Evolutionary conservation across 2,888 invertebrate genomes (phyloP).

Genomic region (Eupithecia dodoneata): DNA sequence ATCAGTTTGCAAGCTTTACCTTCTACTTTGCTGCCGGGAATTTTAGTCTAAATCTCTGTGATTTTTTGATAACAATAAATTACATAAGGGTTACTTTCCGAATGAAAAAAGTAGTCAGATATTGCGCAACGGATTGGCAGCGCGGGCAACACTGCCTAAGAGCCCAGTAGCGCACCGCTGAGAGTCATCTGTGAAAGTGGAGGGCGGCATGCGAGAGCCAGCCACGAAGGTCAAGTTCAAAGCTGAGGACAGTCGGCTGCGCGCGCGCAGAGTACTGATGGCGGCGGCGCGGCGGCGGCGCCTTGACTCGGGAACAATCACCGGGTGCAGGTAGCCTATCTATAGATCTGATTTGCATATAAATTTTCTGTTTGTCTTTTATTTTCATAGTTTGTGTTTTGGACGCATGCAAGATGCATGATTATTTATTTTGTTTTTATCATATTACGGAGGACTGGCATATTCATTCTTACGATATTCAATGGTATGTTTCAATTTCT

Average conservation of each 20-base stretch:
- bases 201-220: slow-evolving; percentile 56
- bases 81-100: neutral
- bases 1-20: neutral
- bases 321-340: neutral
- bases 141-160: slow-evolving; percentile 36
- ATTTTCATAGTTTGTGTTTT: neutral
- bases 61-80: neutral
- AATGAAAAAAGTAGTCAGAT: neutral
- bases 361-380: neutral
- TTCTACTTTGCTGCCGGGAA: neutral
- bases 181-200: slow-evolving; percentile 61
- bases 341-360: slow-evolving; percentile 29
- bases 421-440: neutral
- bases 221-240: slow-evolving; percentile 78
- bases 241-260: slow-evolving; percentile 51
- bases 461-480: neutral
- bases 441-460: neutral
- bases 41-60: neutral
- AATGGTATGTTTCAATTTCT: neutral
- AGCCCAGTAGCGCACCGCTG: slow-evolving; percentile 38
- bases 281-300: neutral
- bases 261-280: slow-evolving; percentile 1
- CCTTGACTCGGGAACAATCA: slow-evolving; percentile 39
- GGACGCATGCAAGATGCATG: neutral
- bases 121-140: neutral